phyloP scores from a whole-genome alignment of 2,113 vertebrate genomes.

The Nycticorax nycticorax region DNA sequence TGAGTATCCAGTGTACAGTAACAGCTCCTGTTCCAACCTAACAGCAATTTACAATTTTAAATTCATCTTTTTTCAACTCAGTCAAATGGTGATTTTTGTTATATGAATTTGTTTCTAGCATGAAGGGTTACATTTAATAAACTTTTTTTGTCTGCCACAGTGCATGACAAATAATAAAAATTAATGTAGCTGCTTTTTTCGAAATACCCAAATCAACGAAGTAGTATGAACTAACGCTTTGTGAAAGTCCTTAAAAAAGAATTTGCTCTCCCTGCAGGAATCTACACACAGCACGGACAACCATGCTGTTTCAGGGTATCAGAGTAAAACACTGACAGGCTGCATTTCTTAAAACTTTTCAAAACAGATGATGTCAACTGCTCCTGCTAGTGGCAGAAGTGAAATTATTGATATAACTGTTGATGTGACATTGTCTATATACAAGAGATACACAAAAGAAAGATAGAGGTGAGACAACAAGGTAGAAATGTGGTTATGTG shows the following conservation, averaged over 20 bases:
- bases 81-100: constrained; percentile 25
- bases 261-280: accelerated
- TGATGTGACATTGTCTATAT: neutral
- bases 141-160: neutral
- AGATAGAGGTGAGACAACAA: neutral
- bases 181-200: neutral
- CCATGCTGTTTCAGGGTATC: neutral
- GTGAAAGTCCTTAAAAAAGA: neutral
- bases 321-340: neutral
- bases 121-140: neutral
- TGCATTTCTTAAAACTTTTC: neutral
- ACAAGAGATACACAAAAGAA: neutral
- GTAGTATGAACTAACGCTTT: neutral
- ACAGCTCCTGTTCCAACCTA: constrained; percentile 29
- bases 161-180: neutral
- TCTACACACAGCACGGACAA: neutral
- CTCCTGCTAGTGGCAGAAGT: neutral
- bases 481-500: neutral
- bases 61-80: neutral
- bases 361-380: neutral
- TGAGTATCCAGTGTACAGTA: neutral
- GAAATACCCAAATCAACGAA: neutral
- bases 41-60: constrained; percentile 41
- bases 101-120: neutral
- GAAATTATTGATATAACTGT: neutral